These are phyloP conservation scores for Microcebus griseorufus DNA, from an alignment of 2,113 vertebrate species.

Conservation along the genomic window DNA sequence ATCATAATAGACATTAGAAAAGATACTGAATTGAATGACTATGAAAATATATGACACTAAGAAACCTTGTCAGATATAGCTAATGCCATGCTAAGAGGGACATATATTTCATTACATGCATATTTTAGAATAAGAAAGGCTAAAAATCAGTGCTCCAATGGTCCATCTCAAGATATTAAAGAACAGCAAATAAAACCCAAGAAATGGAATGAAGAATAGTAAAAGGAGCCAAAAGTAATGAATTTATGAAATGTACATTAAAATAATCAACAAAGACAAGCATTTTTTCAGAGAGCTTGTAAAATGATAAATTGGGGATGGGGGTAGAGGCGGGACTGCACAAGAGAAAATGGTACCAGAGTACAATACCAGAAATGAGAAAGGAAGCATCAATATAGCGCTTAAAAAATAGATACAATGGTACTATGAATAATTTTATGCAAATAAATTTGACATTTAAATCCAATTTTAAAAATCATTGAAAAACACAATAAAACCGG, in stretches of 20 bases:
- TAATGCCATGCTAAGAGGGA: background rate
- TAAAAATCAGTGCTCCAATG: background rate
- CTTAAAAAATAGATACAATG: background rate
- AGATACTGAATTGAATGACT: background rate
- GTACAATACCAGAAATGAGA: background rate
- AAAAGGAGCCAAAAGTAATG: background rate
- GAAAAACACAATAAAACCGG: background rate
- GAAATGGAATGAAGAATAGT: background rate
- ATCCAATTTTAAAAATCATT: background rate
- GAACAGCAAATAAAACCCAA: background rate
- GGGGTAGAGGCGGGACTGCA: background rate
- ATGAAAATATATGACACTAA: background rate
- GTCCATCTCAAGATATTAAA: background rate
- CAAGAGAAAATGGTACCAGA: background rate
- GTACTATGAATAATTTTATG: background rate
- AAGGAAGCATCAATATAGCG: background rate
- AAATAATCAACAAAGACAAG: background rate
- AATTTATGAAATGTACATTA: background rate
- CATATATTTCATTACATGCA: background rate
- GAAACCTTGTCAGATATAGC: background rate
- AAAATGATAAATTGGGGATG: background rate
- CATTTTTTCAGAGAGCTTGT: background rate
- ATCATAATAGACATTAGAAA: constrained; percentile 6
- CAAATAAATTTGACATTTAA: constrained; percentile 33
- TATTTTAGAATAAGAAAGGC: background rate